phyloP scores from a whole-genome alignment of 2,888 invertebrate genomes.

The Microctonus hyperodae region DNA sequence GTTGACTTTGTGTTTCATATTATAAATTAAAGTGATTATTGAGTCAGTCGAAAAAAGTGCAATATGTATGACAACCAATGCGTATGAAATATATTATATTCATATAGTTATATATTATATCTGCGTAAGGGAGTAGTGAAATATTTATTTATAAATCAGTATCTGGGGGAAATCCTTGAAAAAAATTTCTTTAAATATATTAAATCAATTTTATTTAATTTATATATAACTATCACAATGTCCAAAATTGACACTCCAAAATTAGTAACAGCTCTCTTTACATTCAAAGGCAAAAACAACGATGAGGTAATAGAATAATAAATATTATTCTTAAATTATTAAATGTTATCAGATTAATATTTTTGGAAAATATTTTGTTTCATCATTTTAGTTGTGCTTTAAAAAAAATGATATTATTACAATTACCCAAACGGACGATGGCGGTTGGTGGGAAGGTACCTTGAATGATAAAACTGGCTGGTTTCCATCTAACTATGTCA shows the following conservation, averaged over 20 bases:
- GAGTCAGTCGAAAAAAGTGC: background rate
- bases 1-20: background rate
- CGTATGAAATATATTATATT: background rate
- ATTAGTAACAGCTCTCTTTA: conserved; percentile 88
- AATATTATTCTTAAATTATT: conserved; percentile 25
- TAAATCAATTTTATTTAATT: background rate
- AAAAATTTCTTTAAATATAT: background rate
- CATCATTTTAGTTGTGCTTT: conserved; percentile 78
- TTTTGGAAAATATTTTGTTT: conserved; percentile 25
- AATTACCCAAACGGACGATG: conserved; percentile 94
- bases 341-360: background rate
- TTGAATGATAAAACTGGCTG: conserved; percentile 94
- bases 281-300: conserved; percentile 95
- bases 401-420: conserved; percentile 96
- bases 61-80: background rate
- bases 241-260: conserved; percentile 57
- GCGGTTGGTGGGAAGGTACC: conserved; percentile 99
- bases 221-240: conserved; percentile 42
- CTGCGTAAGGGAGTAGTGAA: conserved; percentile 6
- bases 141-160: conserved; percentile 30
- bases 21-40: background rate
- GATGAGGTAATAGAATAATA: conserved; percentile 23
- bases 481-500: conserved; percentile 98
- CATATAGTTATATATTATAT: conserved; percentile 2
- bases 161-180: conserved; percentile 5